Evolutionary conservation across 1,140 invertebrate species (phyloP).

Genomic region (Dendroctonus ponderosae): DNA sequence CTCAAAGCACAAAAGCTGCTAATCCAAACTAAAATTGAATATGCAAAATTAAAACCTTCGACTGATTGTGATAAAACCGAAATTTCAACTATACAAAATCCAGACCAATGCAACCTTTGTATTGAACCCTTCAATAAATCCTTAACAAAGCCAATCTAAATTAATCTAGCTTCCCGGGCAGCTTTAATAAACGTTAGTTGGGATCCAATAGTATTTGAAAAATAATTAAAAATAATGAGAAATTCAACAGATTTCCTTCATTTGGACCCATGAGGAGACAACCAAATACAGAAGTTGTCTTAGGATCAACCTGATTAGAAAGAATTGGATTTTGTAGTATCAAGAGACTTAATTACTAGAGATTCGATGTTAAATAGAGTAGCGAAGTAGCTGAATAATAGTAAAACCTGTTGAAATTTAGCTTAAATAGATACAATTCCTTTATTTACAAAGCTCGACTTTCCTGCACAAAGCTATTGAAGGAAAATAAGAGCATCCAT

Average conservation of each 20-base stretch:
- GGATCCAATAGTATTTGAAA: neutral
- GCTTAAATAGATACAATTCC: neutral
- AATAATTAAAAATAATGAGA: constrained; percentile 4
- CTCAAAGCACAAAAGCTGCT: too few relatives aligned
- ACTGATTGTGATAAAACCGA: too few relatives aligned
- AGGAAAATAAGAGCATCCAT: constrained; percentile 21
- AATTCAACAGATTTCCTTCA: neutral
- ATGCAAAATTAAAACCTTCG: too few relatives aligned
- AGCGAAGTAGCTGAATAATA: too few relatives aligned
- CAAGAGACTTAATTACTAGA: too few relatives aligned
- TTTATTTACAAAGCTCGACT: neutral
- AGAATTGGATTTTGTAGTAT: neutral
- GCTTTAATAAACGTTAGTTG: neutral
- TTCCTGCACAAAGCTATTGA: constrained; percentile 15
- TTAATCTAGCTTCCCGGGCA: neutral
- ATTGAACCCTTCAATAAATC: neutral
- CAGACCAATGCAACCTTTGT: too few relatives aligned
- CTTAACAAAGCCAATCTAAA: constrained; percentile 1
- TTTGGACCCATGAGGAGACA: neutral
- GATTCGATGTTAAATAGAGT: too few relatives aligned
- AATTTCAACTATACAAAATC: too few relatives aligned
- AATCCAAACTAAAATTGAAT: too few relatives aligned
- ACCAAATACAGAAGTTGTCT: too few relatives aligned
- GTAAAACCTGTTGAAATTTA: too few relatives aligned
- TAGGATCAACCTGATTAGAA: neutral